Evolutionary conservation across 2,797 vertebrate species (phyloP), one percentile per base, ranked within the genome.

Genomic region (Enteromius mattozi): DNA sequence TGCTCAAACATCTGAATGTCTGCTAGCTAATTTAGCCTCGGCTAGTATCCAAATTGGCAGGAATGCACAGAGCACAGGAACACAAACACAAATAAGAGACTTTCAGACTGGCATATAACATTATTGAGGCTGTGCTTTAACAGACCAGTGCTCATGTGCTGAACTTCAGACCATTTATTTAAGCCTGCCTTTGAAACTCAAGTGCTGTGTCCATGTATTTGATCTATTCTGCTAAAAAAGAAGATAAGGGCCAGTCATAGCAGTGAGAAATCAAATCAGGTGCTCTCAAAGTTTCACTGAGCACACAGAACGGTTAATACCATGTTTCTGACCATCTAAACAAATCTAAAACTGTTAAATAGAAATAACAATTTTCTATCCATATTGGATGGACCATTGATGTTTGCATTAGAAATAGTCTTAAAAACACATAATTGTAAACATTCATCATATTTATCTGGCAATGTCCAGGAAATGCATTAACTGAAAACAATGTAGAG

Each of bases 31-130:
- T 81, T 72, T 81, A 61, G 68, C 54, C n/a, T 17, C 30, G 40
- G 59, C 71, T 82, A 21, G 42, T 17, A 21, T 82, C 45, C 5
- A 90, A 87, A 77, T 90, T 88, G 70, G 33, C 42, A 70, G 35
- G 78, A 61, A 49, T 72, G 54, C 9, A 13, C 37, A 47, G 68
- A 27, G 0, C 47, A 74, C 65, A 78, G 78, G 61, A 63, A 74
- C 37, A 35, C 69, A 78, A 21, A 24, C 63, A 51, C 63, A 83
- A 10, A 76, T 16, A 49, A 54, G 42, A 47, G 30, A 49, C 51
- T 69, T 59, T 68, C 78, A 80, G 68, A 35, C 27, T 17, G 70
- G 14, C 37, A 61, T 70, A 33, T 37, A 70, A 33, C n/a, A 56
- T 56, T 56, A 80, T 54, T 70, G 21, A 40, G 70, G 47, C 45